Conservation (phyloP, 2,113 vertebrate species). For the Peromyscus maniculatus region DNA sequence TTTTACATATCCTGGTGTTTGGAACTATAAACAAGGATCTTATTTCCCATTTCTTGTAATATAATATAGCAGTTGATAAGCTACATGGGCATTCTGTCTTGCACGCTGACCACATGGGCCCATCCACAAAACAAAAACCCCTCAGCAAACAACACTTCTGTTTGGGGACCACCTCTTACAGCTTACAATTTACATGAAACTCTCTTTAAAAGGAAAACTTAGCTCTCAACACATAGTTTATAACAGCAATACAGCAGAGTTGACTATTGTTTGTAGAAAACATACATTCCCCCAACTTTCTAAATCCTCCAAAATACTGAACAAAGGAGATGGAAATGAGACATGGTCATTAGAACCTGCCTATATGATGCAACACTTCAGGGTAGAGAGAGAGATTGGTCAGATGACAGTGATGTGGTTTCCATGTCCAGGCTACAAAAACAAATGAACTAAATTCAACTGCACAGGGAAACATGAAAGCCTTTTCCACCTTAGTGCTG, state of each 20-base stretch:
- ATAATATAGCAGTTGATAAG: background rate
- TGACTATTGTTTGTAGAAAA: constrained; percentile 1
- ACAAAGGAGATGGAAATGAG: constrained; percentile 2
- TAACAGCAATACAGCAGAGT: background rate
- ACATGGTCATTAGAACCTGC: background rate
- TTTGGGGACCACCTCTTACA: background rate
- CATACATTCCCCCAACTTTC: rapidly evolving
- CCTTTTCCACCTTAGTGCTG: background rate
- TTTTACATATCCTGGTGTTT: background rate
- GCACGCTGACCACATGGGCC: background rate
- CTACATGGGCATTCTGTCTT: background rate
- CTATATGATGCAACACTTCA: background rate
- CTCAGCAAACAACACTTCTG: background rate
- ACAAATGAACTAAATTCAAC: background rate
- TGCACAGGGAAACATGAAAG: background rate
- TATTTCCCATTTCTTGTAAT: background rate
- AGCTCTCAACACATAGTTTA: background rate
- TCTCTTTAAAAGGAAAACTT: background rate
- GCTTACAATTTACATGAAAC: background rate
- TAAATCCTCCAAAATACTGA: background rate
- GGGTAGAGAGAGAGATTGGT: background rate
- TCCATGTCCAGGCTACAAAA: background rate
- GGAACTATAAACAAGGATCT: background rate
- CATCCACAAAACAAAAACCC: background rate
- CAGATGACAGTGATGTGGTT: background rate